Conservation (phyloP, 2,888 invertebrate genomes). For the Tricholauxania praeusta region DNA sequence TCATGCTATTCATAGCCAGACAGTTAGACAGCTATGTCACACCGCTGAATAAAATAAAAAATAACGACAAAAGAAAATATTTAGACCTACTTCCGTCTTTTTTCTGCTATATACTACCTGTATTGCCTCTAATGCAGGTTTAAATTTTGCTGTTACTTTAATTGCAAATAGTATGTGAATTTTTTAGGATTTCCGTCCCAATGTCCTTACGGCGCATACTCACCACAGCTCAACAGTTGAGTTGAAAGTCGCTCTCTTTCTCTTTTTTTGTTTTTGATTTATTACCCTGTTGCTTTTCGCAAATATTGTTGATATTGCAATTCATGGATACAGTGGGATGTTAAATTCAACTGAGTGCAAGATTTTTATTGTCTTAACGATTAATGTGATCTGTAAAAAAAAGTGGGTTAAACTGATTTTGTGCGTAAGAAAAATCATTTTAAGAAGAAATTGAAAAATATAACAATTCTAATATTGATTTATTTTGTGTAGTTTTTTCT, state of each 20-base stretch:
- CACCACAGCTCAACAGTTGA: slow-evolving; percentile 41
- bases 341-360: background rate
- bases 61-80: background rate
- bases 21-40: background rate
- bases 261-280: slow-evolving; percentile 14
- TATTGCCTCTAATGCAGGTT: no score
- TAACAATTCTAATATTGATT: no score
- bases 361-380: no score
- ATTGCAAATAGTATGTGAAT: slow-evolving; percentile 3
- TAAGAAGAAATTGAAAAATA: no score
- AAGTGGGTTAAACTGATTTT: no score
- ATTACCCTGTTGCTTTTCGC: slow-evolving; percentile 33
- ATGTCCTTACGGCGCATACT: slow-evolving; percentile 34
- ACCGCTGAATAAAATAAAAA: background rate
- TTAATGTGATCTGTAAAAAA: no score
- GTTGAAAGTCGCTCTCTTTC: background rate
- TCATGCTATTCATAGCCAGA: slow-evolving; percentile 1
- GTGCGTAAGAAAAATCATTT: no score
- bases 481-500: no score
- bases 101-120: no score
- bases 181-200: slow-evolving; percentile 4
- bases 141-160: no score
- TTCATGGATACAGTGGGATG: slow-evolving; percentile 5
- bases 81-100: background rate
- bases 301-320: background rate